Percentiles rank a stretch among this genome's conserved stretches.
phyloP scores from a whole-genome alignment of 2,113 vertebrate genomes.

The Spea multiplicata region DNA sequence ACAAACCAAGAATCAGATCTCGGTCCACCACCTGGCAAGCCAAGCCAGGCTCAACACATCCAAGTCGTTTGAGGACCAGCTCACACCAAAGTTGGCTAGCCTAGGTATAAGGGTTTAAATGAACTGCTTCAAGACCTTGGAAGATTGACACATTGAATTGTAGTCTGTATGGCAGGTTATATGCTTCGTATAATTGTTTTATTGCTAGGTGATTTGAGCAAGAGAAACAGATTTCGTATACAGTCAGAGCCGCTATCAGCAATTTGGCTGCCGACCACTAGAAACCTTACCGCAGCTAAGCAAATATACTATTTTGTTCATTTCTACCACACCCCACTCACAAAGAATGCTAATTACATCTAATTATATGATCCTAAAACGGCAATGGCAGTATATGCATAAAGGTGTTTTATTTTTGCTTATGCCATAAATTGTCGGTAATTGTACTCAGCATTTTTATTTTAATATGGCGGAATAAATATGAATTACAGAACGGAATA shows the following conservation, averaged over 20 bases:
- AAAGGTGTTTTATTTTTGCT: not conserved
- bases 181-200: not conserved
- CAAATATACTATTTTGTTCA: slow-evolving; percentile 22
- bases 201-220: not conserved
- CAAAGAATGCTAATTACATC: slow-evolving; percentile 25
- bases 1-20: too few species aligned
- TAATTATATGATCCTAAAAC: slow-evolving; percentile 17
- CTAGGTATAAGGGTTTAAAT: not conserved
- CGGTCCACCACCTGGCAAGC: too few species aligned
- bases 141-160: not conserved
- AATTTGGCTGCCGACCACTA: not conserved
- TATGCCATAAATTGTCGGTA: slow-evolving; percentile 30
- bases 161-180: not conserved
- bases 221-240: not conserved
- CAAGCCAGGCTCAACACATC: too few species aligned
- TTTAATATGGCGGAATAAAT: slow-evolving; percentile 40
- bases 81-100: too few species aligned
- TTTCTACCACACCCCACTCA: not conserved
- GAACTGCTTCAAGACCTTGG: not conserved
- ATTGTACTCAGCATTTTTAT: slow-evolving; percentile 30
- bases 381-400: not conserved
- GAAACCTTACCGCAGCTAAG: not conserved
- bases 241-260: not conserved
- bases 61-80: too few species aligned
- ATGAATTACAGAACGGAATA: slow-evolving; percentile 36